phyloP scores from a whole-genome alignment of 2,888 invertebrate genomes.

The Mythimna impura region DNA sequence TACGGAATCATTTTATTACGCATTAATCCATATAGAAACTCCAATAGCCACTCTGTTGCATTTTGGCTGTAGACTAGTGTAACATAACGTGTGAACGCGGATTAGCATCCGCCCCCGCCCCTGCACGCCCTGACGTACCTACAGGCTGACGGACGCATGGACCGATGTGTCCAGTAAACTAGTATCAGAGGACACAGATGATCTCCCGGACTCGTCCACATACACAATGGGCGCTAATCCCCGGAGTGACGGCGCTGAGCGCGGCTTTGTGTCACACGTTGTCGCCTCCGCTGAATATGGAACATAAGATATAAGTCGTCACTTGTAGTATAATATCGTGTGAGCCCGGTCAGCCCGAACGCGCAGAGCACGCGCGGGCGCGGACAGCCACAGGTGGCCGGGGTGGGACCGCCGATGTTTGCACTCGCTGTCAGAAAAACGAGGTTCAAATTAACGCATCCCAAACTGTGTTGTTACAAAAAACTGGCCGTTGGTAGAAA shows the following conservation, averaged over 20 bases:
- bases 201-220: conserved; percentile 24
- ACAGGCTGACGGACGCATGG: background rate
- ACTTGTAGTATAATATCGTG: conserved; percentile 3
- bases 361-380: background rate
- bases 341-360: background rate
- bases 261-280: conserved; percentile 32
- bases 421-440: conserved; percentile 76
- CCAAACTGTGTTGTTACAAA: conserved; percentile 74
- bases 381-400: conserved; percentile 34
- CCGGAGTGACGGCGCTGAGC: conserved; percentile 21
- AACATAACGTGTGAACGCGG: conserved; percentile 7
- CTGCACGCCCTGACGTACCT: background rate
- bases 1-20: no score
- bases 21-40: no score
- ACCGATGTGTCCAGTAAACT: conserved; percentile 23
- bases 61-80: no score
- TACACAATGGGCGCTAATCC: conserved; percentile 17
- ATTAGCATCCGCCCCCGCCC: background rate
- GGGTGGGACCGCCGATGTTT: conserved; percentile 67
- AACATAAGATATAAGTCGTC: background rate
- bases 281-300: conserved; percentile 2
- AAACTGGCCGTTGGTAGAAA: conserved; percentile 76
- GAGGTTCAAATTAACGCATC: conserved; percentile 80
- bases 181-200: conserved; percentile 21
- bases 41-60: no score